Conservation (phyloP, 2,888 invertebrate species). For the Diogma glabrata region DNA sequence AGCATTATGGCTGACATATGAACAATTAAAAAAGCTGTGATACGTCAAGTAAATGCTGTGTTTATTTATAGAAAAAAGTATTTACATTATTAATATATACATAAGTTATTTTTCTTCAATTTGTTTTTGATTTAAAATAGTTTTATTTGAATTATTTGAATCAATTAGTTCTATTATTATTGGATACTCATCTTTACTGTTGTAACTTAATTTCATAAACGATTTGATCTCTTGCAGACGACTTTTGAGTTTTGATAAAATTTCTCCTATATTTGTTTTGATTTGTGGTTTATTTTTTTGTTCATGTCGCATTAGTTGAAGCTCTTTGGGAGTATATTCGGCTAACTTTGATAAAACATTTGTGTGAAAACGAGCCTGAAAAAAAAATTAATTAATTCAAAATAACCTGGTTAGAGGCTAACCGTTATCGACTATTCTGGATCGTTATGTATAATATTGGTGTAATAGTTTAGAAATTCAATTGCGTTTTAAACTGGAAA, state of each 20-base stretch:
- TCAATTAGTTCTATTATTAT: conserved; percentile 9
- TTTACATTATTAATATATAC: neutral
- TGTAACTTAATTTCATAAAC: conserved; percentile 10
- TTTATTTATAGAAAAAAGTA: no score
- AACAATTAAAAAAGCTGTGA: conserved; percentile 41
- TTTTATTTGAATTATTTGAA: neutral
- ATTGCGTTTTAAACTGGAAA: no score
- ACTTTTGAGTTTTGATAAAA: conserved; percentile 5
- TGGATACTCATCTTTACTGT: neutral
- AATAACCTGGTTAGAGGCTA: no score
- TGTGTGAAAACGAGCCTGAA: conserved; percentile 3
- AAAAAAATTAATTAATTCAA: no score
- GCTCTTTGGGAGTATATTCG: conserved; percentile 7
- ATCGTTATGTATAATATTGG: no score
- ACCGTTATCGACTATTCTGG: no score
- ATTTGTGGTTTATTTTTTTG: conserved; percentile 7
- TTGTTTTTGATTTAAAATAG: neutral
- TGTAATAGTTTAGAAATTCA: no score
- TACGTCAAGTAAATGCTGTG: neutral
- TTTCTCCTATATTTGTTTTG: conserved; percentile 7
- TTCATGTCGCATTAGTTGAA: conserved; percentile 4
- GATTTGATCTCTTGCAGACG: conserved; percentile 3
- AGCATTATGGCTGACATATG: conserved; percentile 52
- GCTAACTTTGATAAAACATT: conserved; percentile 9
- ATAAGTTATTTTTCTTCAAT: neutral